A percentile compares a stretch with the other conserved stretches of the same genome.
Evolutionary conservation across 1,140 invertebrate genomes (phyloP).

Genomic region (Sinonovacula constricta): DNA sequence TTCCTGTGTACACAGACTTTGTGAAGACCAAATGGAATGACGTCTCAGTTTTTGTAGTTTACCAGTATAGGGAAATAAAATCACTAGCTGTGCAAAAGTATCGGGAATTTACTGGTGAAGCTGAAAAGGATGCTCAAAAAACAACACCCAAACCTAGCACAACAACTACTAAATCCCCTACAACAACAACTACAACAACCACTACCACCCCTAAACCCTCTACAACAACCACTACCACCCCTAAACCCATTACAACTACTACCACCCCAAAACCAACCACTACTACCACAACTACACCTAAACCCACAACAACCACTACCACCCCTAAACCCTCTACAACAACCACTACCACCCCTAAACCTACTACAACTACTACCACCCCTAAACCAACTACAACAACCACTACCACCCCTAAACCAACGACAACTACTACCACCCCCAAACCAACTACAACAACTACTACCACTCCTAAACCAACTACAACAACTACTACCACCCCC

Average conservation of each 20-base stretch:
- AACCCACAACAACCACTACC: not conserved
- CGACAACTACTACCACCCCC: constrained; percentile 27
- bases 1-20: constrained; percentile 14
- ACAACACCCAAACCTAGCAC: not conserved
- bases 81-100: not conserved
- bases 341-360: not conserved
- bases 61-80: not conserved
- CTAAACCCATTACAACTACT: not conserved
- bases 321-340: constrained; percentile 26
- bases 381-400: constrained; percentile 25
- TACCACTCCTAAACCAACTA: constrained; percentile 6
- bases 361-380: constrained; percentile 24
- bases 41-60: not conserved
- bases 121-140: not conserved
- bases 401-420: constrained; percentile 25
- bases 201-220: not conserved
- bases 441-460: constrained; percentile 20
- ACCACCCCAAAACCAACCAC: not conserved
- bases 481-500: constrained; percentile 24
- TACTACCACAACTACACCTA: not conserved
- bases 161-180: not conserved
- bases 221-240: not conserved
- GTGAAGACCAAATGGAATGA: constrained; percentile 41
- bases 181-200: not conserved
- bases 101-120: constrained; percentile 26